Evolutionary conservation across 1,140 invertebrate species (phyloP).

Genomic region (Heliconius himera): DNA sequence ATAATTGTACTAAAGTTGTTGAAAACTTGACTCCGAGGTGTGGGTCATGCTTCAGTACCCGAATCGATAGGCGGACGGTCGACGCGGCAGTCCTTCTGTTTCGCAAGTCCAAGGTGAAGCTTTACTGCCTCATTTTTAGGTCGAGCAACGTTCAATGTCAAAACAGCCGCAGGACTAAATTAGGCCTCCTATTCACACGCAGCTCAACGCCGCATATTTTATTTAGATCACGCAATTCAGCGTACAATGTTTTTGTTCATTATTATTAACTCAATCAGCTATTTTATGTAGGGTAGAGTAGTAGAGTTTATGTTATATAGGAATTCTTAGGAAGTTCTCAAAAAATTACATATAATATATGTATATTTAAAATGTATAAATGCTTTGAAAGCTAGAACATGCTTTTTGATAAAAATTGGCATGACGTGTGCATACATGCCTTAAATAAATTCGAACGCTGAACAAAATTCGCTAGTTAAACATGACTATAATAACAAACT

Average conservation of each 20-base stretch:
- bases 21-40: conserved; percentile 33
- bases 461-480: not conserved
- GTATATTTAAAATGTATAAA: too few relatives aligned
- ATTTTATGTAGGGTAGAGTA: not conserved
- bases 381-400: too few relatives aligned
- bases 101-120: conserved; percentile 71
- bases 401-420: not conserved
- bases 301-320: not conserved
- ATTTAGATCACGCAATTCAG: conserved; percentile 32
- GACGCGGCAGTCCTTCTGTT: conserved; percentile 59
- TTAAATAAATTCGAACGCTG: not conserved
- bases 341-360: not conserved
- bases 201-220: conserved; percentile 39
- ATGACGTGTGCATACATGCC: not conserved
- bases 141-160: conserved; percentile 73
- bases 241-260: not conserved
- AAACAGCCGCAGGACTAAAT: conserved; percentile 72
- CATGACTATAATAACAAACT: not conserved
- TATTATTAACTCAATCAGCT: not conserved
- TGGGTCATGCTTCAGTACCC: conserved; percentile 32
- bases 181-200: conserved; percentile 46
- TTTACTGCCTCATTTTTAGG: conserved; percentile 58
- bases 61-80: conserved; percentile 55
- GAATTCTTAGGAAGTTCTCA: not conserved
- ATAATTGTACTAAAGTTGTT: conserved; percentile 26